Evolutionary conservation across 2,797 vertebrate species (phyloP), one percentile per base, ranked within the genome.

Genomic region (Pantherophis vulpinus): DNA sequence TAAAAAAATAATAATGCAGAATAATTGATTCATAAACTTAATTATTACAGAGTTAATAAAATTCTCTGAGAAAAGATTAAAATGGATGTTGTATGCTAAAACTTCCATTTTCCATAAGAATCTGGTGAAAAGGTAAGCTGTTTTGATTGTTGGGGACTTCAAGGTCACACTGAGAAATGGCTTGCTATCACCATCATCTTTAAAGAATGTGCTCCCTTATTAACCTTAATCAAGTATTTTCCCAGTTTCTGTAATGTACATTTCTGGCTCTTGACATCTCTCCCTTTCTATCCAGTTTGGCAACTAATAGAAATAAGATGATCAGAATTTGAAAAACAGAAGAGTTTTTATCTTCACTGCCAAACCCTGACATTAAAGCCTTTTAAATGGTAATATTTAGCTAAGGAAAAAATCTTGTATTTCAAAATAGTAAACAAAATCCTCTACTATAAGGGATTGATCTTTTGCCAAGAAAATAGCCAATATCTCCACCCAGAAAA

Each of bases 401-500:
- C 59, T 91, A 54, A 66, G 89, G 79, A 94, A 93, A 93, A 93
- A 92, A 29, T 55, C 91, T 59, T 54, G 92, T 2, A 92, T 93
- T 96, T 95, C 91, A 93, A 93, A 91, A 74, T 55, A 88, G 93
- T 88, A 93, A 94, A 93, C 86, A 74, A 89, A 61, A 87, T 70
- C 18, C 83, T 88, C 9, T 63, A 70, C 70, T 87, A 90, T 74
- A 94, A 88, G 95, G 66, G 90, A 87, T 25, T 91, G 92, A 95
- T 93, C 58, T 88, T 93, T 59, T 79, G 92, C 47, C 7, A 74
- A 88, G 91, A 91, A 93, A 95, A 91, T 61, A 86, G 79, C 59
- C 89, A 94, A 60, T 94, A 25, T 83, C 32, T 66, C 92, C 55
- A 94, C 94, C 94, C 95, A 95, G 91, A 94, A 96, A 96, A 94